A percentile compares a stretch with the other conserved stretches of the same genome.
Conservation (phyloP, 2,113 vertebrate genomes). For the Eleginops maclovinus region DNA sequence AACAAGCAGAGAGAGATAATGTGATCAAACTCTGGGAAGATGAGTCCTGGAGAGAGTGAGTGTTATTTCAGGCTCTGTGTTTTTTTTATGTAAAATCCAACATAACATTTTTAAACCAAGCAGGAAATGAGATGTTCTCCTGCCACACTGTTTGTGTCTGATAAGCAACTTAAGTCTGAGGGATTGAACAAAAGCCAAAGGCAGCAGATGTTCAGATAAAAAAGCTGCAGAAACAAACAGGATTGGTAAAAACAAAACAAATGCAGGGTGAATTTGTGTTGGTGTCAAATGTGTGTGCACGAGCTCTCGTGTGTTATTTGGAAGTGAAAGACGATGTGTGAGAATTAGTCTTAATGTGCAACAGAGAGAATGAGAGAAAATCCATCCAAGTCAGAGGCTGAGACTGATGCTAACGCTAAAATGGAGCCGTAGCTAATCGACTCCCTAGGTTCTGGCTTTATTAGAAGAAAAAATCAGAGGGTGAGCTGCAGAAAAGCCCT, state of each 20-base stretch:
- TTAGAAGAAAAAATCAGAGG: constrained; percentile 7
- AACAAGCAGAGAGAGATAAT: constrained; percentile 7
- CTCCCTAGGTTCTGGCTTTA: constrained; percentile 45
- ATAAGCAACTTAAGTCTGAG: constrained; percentile 11
- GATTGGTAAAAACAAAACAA: not conserved
- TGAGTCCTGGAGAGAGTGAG: not conserved
- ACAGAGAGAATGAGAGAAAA: constrained; percentile 47
- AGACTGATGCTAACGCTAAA: constrained; percentile 44
- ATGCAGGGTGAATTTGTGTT: constrained; percentile 1
- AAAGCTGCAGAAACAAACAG: not conserved
- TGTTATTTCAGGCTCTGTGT: constrained; percentile 16
- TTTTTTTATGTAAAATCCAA: constrained; percentile 1
- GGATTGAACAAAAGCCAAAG: constrained; percentile 31
- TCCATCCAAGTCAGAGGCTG: constrained; percentile 50
- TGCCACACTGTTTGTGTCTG: constrained; percentile 10
- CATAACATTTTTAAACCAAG: constrained; percentile 19
- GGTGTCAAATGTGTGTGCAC: constrained; percentile 15
- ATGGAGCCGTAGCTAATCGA: constrained; percentile 60
- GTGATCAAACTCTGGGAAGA: constrained; percentile 30
- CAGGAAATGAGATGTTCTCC: constrained; percentile 60
- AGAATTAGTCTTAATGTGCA: constrained; percentile 33
- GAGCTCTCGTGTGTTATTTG: constrained; percentile 7
- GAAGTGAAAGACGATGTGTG: constrained; percentile 1
- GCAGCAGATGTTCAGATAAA: constrained; percentile 36
- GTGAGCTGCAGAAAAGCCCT: constrained; percentile 42